Percentiles rank a stretch among this genome's conserved stretches.
Evolutionary conservation across 2,113 vertebrate genomes (phyloP).

Genomic region (Calyptomena viridis): DNA sequence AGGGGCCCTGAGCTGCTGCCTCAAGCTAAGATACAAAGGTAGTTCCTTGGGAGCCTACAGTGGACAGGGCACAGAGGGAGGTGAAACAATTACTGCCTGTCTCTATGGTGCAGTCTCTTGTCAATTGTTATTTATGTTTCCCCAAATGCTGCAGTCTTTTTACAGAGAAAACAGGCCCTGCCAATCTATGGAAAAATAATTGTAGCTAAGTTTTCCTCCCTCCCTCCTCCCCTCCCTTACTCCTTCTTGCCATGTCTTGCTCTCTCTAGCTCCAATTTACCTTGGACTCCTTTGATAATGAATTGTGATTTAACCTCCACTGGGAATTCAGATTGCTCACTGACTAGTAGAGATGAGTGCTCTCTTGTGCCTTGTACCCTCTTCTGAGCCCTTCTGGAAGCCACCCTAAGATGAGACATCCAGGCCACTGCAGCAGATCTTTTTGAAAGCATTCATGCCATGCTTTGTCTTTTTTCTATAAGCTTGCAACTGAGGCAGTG

Average conservation of each 20-base stretch:
- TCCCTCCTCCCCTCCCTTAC: not conserved
- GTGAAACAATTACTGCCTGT: slow-evolving; percentile 68
- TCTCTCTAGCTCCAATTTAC: not conserved
- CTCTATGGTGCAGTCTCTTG: slow-evolving; percentile 47
- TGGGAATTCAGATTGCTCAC: not conserved
- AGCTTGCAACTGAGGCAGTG: not conserved
- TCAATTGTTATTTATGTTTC: slow-evolving; percentile 67
- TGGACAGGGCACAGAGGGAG: slow-evolving; percentile 66
- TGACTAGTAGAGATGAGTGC: not conserved
- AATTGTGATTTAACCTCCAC: not conserved
- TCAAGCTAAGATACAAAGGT: slow-evolving; percentile 53
- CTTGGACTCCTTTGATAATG: not conserved
- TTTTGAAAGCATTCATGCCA: not conserved
- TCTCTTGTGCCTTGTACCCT: not conserved
- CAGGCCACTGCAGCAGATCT: not conserved
- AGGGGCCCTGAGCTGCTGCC: slow-evolving; percentile 59
- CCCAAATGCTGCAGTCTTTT: slow-evolving; percentile 54
- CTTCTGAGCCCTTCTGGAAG: not conserved
- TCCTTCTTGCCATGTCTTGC: not conserved
- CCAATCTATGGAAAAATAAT: slow-evolving; percentile 57
- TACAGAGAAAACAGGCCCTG: slow-evolving; percentile 36
- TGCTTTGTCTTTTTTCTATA: not conserved
- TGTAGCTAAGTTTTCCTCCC: not conserved
- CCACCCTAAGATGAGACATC: not conserved
- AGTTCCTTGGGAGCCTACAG: slow-evolving; percentile 55